Evolutionary conservation across 1,140 invertebrate species (phyloP).

Genomic region (Muscidifurax raptorellus): DNA sequence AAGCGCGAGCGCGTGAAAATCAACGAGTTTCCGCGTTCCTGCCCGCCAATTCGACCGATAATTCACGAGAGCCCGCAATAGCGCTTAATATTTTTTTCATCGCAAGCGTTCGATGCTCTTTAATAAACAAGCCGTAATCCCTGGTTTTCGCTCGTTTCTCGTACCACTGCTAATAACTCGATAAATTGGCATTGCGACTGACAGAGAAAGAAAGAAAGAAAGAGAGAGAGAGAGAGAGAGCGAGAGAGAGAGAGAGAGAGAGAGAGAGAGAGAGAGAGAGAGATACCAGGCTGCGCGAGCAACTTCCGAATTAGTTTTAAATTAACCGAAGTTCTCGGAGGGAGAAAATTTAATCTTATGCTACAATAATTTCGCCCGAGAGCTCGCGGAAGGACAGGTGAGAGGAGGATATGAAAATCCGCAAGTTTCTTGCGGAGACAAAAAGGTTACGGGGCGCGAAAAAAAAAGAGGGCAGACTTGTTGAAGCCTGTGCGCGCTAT

Average conservation of each 20-base stretch:
- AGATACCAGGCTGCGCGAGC: neutral
- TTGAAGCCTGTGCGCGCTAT: conserved; percentile 33
- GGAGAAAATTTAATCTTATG: conserved; percentile 45
- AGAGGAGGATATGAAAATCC: conserved; percentile 51
- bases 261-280: conserved; percentile 8
- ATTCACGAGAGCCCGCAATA: too few species aligned
- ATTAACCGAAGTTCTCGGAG: conserved; percentile 40
- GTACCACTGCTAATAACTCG: neutral
- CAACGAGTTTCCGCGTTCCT: neutral
- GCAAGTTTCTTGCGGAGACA: conserved; percentile 35
- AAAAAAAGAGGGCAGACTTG: conserved; percentile 38
- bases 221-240: neutral
- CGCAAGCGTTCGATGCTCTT: neutral
- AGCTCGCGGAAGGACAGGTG: neutral
- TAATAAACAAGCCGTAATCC: neutral
- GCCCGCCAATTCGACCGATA: neutral
- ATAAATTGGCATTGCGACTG: neutral
- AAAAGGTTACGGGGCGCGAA: conserved; percentile 34
- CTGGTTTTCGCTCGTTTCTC: neutral
- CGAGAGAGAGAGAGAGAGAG: neutral
- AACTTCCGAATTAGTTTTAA: conserved; percentile 40
- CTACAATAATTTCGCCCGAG: conserved; percentile 42
- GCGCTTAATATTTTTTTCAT: neutral
- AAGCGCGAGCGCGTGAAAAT: neutral
- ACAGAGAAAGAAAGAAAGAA: neutral